Evolutionary conservation across 2,113 vertebrate species (phyloP), one percentile per base, ranked within the genome.

Genomic region (Plotosus lineatus): DNA sequence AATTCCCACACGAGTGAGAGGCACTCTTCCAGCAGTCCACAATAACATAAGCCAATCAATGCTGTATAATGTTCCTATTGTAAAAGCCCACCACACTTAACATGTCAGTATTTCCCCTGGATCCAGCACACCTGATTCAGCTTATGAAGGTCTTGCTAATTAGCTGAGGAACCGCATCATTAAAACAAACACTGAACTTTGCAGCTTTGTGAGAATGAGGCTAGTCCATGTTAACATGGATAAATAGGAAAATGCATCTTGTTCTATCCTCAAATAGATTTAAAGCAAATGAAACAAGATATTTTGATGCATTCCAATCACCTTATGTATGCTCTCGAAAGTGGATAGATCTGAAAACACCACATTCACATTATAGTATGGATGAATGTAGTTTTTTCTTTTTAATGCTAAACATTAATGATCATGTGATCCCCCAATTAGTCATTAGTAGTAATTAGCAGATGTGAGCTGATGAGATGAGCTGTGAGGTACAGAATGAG

Each of bases 1-100:
- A 75, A 33, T 63, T 23, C 36, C 15, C 42, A 81, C 58, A 81
- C 51, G 42, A 42, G n/a, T 80, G 33, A 74, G 79, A 80, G 69
- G 44, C 15, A 19, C 61, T 78, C n/a, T 40, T 21, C 14, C 23
- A 12, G 46, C 56, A 76, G 71, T 50, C n/a, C 36, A 19, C n/a
- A 40, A 23, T 51, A 65, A 65, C 58, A 75, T 58, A 65, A 55
- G 23, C 46, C 55, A 61, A 74, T 80, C 69, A 80, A 46, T 38
- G 48, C 31, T 36, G 56, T 36, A 81, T 55, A 72, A 65, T 66
- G 9, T 51, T 72, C 42, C 66, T 65, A 31, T 75, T 38, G 71
- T 75, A 40, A 69, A 11, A 51, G 58, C 21, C 40, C n/a, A 42
- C 1, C 2, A 46, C 58, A 58, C 79, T 65, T 81, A 44, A 65